Evolutionary conservation across 2,888 invertebrate genomes (phyloP).

Genomic region (Drosophila nr. fundita): DNA sequence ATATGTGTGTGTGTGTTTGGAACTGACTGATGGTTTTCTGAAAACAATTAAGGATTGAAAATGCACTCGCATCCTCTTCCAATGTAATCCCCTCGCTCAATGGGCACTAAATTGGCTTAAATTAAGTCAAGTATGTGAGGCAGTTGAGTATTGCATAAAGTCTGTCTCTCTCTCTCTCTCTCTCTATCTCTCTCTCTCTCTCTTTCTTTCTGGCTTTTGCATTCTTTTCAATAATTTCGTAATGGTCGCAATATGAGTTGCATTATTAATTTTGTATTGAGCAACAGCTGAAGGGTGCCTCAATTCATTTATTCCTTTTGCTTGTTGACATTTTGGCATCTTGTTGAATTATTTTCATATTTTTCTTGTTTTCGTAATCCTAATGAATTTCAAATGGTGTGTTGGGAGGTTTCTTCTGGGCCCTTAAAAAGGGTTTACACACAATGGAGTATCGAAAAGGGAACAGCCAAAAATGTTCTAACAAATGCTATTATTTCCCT

Average conservation of each 20-base stretch:
- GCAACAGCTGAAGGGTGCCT: slow-evolving; percentile 51
- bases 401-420: slow-evolving; percentile 29
- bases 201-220: slow-evolving; percentile 1
- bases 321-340: slow-evolving; percentile 64
- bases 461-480: neutral
- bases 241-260: slow-evolving; percentile 66
- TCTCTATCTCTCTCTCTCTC: slow-evolving; percentile 1
- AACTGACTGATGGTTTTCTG: slow-evolving; percentile 24
- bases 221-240: slow-evolving; percentile 48
- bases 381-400: slow-evolving; percentile 84
- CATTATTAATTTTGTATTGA: slow-evolving; percentile 64
- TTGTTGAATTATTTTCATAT: slow-evolving; percentile 46
- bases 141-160: slow-evolving; percentile 19
- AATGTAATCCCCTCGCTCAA: slow-evolving; percentile 67
- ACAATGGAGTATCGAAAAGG: slow-evolving; percentile 27
- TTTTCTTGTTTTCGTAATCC: slow-evolving; percentile 83
- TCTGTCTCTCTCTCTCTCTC: slow-evolving; percentile 13
- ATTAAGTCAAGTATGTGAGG: slow-evolving; percentile 84
- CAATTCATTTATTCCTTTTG: slow-evolving; percentile 16
- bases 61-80: slow-evolving; percentile 49
- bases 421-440: slow-evolving; percentile 37
- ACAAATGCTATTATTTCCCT: neutral
- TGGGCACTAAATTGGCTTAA: slow-evolving; percentile 84
- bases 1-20: slow-evolving; percentile 28
- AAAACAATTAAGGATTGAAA: slow-evolving; percentile 67